phyloP scores from a whole-genome alignment of 2,113 vertebrate species.

The Parus major region DNA sequence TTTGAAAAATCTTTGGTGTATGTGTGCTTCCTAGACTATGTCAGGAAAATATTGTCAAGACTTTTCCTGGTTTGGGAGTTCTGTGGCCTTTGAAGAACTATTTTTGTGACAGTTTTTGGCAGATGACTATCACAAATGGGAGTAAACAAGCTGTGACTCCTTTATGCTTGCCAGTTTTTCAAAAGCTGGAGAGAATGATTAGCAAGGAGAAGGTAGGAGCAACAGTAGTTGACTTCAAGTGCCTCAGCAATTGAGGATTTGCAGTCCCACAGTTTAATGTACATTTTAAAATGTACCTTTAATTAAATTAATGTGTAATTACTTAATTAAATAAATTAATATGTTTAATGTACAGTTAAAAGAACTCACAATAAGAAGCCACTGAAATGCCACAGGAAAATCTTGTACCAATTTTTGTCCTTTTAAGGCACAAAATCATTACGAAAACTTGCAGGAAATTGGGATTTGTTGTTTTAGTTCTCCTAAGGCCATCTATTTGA shows the following conservation, averaged over 20 bases:
- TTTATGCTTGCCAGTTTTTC: not conserved
- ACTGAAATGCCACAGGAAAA: not conserved
- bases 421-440: not conserved
- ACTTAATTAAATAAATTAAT: too few relatives aligned
- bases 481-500: not conserved
- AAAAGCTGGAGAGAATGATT: not conserved
- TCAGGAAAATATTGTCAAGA: not conserved
- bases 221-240: not conserved
- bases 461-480: not conserved
- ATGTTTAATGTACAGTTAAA: not conserved
- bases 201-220: not conserved
- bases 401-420: not conserved
- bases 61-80: not conserved
- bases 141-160: not conserved
- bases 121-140: not conserved
- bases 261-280: not conserved
- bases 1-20: not conserved
- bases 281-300: too few relatives aligned
- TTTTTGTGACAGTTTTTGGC: not conserved
- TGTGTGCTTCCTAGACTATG: not conserved
- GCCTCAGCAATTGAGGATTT: not conserved
- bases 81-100: not conserved
- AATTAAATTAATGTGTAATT: too few relatives aligned
- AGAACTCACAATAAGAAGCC: rapidly evolving
- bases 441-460: not conserved